phyloP scores from a whole-genome alignment of 2,888 invertebrate species.

The Ellobium chinense region DNA sequence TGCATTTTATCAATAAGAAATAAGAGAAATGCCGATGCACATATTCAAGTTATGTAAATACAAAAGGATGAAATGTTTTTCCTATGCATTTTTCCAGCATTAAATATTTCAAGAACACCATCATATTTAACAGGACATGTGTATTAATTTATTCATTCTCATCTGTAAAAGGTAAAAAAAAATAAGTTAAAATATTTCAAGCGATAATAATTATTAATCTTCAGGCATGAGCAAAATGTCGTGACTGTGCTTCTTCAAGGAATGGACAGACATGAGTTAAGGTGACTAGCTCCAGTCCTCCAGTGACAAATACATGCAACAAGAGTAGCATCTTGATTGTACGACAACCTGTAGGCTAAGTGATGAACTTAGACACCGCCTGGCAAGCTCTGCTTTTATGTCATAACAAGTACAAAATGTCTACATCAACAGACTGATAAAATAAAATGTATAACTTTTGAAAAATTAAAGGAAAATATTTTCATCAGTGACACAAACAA shows the following conservation, averaged over 20 bases:
- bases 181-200: background rate
- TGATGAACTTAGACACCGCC: background rate
- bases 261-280: background rate
- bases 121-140: background rate
- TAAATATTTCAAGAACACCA: slow-evolving; percentile 10
- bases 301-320: background rate
- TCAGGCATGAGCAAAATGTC: background rate
- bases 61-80: background rate
- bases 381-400: background rate
- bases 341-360: background rate
- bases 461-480: background rate
- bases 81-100: slow-evolving; percentile 4
- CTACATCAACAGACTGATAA: no score
- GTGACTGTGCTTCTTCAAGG: background rate
- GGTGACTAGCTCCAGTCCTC: background rate
- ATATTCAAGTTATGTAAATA: background rate
- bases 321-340: background rate
- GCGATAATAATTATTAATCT: background rate
- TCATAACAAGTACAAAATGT: background rate
- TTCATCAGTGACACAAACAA: no score
- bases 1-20: slow-evolving; percentile 4
- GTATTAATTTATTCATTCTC: background rate
- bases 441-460: background rate
- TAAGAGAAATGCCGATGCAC: slow-evolving; percentile 21
- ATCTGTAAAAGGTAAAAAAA: background rate